phyloP scores from a whole-genome alignment of 2,797 vertebrate species.

The Sebastes umbrosus region DNA sequence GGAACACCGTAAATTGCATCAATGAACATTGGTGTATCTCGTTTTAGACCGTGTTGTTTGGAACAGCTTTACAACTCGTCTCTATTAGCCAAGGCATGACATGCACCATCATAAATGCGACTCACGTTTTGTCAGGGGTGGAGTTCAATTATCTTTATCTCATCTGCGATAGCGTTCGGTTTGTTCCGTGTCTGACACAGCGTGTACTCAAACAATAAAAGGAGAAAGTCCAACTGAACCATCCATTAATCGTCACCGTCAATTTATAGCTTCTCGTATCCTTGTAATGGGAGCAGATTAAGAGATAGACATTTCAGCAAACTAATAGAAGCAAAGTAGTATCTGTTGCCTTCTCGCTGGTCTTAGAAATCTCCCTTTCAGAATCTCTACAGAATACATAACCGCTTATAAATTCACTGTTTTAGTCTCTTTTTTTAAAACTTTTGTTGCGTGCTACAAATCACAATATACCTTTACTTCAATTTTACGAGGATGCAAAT shows the following conservation, averaged over 20 bases:
- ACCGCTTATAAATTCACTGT: not conserved
- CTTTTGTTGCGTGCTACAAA: not conserved
- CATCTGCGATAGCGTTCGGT: constrained; percentile 15
- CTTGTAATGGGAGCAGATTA: not conserved
- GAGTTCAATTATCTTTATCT: constrained; percentile 56
- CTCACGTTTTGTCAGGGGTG: not conserved
- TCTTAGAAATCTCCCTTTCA: not conserved
- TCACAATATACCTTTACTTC: not conserved
- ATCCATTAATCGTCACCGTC: not conserved
- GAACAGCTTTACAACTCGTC: not conserved
- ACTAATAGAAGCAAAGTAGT: not conserved
- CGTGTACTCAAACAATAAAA: constrained; percentile 25
- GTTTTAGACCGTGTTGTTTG: not conserved
- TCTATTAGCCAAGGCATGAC: not conserved
- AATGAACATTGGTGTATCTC: not conserved
- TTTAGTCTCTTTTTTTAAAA: not conserved
- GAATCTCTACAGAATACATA: not conserved
- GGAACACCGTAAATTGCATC: not conserved
- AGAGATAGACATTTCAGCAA: not conserved
- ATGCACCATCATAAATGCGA: too few species aligned
- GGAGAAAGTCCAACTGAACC: constrained; percentile 22
- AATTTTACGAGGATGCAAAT: not conserved
- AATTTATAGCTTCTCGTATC: not conserved
- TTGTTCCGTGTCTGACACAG: not conserved
- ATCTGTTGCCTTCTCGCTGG: not conserved